phyloP scores from a whole-genome alignment of 2,113 vertebrate genomes.

The Albula glossodonta region DNA sequence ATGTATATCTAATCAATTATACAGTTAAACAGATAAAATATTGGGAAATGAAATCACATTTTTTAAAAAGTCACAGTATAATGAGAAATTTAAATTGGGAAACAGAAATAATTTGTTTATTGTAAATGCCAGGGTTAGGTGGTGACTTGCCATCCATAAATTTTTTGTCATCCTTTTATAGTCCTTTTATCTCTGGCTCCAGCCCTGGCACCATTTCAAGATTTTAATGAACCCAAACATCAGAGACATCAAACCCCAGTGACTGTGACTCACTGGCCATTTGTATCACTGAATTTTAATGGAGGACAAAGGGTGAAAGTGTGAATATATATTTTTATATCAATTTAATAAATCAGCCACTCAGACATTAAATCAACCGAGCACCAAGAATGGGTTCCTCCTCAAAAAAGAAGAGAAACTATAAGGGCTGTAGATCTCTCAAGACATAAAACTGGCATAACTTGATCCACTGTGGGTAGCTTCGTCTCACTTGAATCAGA shows the following conservation, averaged over 20 bases:
- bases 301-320: constrained; percentile 55
- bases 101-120: constrained; percentile 74
- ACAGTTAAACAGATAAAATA: constrained; percentile 71
- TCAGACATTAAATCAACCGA: constrained; percentile 56
- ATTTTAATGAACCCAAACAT: constrained; percentile 78
- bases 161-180: constrained; percentile 76
- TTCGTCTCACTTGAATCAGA: constrained; percentile 58
- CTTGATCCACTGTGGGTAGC: constrained; percentile 37
- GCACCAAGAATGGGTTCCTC: constrained; percentile 46
- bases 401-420: constrained; percentile 52
- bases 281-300: constrained; percentile 63
- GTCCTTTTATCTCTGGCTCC: constrained; percentile 71
- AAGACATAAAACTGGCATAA: constrained; percentile 30
- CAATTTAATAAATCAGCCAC: constrained; percentile 62
- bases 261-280: constrained; percentile 73
- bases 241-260: constrained; percentile 72
- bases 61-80: constrained; percentile 77
- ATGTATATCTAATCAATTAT: constrained; percentile 77
- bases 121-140: constrained; percentile 72
- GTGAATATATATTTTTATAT: constrained; percentile 56
- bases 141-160: constrained; percentile 76
- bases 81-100: constrained; percentile 75
- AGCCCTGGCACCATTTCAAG: constrained; percentile 74
- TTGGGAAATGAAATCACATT: constrained; percentile 74
- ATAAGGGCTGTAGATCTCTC: constrained; percentile 51